Evolutionary conservation across 1,140 invertebrate genomes (phyloP), one percentile per base, ranked within the genome.

Genomic region (Zaprionus nigranus): DNA sequence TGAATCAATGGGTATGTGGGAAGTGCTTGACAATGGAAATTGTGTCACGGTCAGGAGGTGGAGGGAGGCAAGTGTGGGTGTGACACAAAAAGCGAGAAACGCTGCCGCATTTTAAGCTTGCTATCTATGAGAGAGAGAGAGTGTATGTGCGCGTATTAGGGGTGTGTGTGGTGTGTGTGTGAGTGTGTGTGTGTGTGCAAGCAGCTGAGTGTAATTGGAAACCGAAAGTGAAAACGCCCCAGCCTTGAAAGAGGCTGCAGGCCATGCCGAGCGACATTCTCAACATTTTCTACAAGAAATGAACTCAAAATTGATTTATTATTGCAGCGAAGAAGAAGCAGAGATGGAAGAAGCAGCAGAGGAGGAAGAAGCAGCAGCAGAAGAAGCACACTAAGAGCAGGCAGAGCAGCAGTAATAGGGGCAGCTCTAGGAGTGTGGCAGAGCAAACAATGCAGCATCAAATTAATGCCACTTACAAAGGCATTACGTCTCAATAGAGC

Each of bases 201-300:
- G 65, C 69, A 60, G 34, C 36, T 78, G 71, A 76, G 68, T 76
- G 79, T 90, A 90, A 85, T 90, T 82, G 79, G 70, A 90, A 85
- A 85, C 85, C 73, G 85, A 84, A 88, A 90, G 85, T 85, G 81
- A 90, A 90, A 79, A 90, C 85, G 85, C 85, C 85, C 85, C 79
- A 72, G 73, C 81, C 79, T 79, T 84, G 78, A 88, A 90, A 69
- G 64, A 68, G 49, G 62, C 78, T 68, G 58, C 70, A 78, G 66
- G 60, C 62, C 59, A 61, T 26, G 65, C 34, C 51, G 34, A 22
- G 68, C 59, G 78, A 78, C 78, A 78, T 51, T 20, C 46, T 51
- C 46, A 12, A 17, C 69, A 80, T 57, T 76, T 62, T 51, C 53
- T 26, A 61, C 46, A 80, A 71, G 78, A 78, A 81, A 79, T 75